phyloP scores from a whole-genome alignment of 2,888 invertebrate genomes.

The Epistrophella euchroma region DNA sequence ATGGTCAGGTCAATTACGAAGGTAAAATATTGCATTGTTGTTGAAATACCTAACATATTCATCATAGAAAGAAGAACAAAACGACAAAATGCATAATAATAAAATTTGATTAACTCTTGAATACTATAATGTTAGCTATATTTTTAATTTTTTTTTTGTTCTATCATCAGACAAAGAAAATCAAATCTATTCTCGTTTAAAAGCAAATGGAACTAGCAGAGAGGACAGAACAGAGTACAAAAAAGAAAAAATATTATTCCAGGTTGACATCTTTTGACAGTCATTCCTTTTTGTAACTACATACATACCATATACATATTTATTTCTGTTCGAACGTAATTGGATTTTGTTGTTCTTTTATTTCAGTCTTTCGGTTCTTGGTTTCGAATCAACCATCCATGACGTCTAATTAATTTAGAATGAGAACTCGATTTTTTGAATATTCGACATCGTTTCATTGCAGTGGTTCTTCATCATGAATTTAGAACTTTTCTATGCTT shows the following conservation, averaged over 20 bases:
- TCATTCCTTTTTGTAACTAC: not conserved
- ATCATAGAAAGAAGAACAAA: not conserved
- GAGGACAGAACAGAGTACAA: not conserved
- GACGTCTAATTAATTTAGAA: conserved; percentile 50
- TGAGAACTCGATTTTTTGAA: conserved; percentile 20
- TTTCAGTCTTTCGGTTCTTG: conserved; percentile 14
- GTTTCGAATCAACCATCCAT: conserved; percentile 15
- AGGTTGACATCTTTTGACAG: conserved; percentile 34
- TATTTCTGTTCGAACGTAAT: conserved; percentile 29
- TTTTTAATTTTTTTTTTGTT: not conserved
- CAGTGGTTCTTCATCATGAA: not conserved
- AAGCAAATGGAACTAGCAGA: not conserved
- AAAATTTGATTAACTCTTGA: conserved; percentile 41
- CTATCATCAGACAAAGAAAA: conserved; percentile 3
- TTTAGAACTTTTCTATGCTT: not conserved
- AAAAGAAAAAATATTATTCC: not conserved
- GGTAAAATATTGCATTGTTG: conserved; percentile 77
- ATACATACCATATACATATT: not conserved
- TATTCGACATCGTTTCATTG: not conserved
- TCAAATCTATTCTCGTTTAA: not conserved
- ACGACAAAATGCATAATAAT: not conserved
- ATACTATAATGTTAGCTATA: not conserved
- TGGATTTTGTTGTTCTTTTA: conserved; percentile 46
- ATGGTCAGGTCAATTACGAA: conserved; percentile 93
- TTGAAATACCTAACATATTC: not conserved